A percentile compares a stretch with the other conserved stretches of the same genome.
Evolutionary conservation across 2,797 vertebrate species (phyloP).

Genomic region (Pelochelys cantorii): DNA sequence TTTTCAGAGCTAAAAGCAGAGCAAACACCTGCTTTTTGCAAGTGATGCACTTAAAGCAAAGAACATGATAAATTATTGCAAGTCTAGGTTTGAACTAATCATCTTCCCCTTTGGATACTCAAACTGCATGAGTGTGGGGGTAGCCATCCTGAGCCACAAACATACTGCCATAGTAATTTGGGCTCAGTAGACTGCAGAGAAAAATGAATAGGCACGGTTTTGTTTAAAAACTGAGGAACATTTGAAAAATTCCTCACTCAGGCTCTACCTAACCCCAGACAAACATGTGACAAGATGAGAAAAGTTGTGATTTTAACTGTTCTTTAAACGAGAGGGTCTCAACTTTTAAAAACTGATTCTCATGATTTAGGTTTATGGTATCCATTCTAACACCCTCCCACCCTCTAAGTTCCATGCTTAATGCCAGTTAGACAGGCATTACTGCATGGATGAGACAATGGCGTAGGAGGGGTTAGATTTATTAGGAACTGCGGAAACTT

Average conservation of each 20-base stretch:
- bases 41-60: conserved; percentile 69
- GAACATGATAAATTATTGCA: conserved; percentile 71
- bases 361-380: not conserved
- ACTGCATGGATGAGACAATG: too few relatives aligned
- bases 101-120: conserved; percentile 56
- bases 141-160: conserved; percentile 34
- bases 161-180: conserved; percentile 12
- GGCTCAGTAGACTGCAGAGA: not conserved
- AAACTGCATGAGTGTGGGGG: conserved; percentile 35
- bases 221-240: conserved; percentile 13
- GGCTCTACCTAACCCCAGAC: not conserved
- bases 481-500: too few relatives aligned
- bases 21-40: conserved; percentile 77
- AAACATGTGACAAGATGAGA: accelerated
- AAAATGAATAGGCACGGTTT: not conserved
- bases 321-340: accelerated
- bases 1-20: conserved; percentile 68
- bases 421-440: too few relatives aligned
- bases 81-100: conserved; percentile 60
- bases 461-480: too few relatives aligned
- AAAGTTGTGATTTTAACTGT: accelerated
- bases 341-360: not conserved
- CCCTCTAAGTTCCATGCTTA: not conserved
- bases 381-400: not conserved
- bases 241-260: not conserved